Evolutionary conservation across 2,113 vertebrate genomes (phyloP).

Genomic region (Eurystomus gularis): DNA sequence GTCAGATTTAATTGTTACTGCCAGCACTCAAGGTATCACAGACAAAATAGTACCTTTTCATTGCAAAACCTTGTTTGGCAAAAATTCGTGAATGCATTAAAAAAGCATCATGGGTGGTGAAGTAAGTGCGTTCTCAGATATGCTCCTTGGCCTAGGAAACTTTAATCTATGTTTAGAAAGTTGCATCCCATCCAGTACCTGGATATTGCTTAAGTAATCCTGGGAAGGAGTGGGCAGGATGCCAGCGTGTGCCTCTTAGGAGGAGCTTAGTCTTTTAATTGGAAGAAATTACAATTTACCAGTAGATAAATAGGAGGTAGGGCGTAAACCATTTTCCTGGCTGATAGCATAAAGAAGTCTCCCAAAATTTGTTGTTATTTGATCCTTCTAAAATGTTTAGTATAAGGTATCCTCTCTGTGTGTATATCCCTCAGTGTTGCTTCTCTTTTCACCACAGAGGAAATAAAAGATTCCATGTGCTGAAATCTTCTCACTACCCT

Average conservation of each 20-base stretch:
- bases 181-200: not conserved
- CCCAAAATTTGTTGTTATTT: not conserved
- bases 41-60: not conserved
- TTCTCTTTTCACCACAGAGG: not conserved
- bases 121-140: not conserved
- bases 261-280: not conserved
- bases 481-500: not conserved
- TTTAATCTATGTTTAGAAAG: not conserved
- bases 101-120: fast-evolving
- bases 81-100: not conserved
- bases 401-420: not conserved
- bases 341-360: not conserved
- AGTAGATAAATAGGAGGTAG: not conserved
- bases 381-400: not conserved
- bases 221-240: not conserved
- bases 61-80: not conserved
- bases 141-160: not conserved
- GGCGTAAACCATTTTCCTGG: not conserved
- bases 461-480: not conserved
- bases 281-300: not conserved
- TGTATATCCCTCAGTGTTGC: not conserved
- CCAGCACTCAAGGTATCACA: not conserved
- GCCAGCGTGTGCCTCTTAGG: not conserved
- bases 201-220: not conserved
- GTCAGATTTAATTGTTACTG: not conserved